Conservation (phyloP, 2,113 vertebrate species). For the Elaphurus davidianus region DNA sequence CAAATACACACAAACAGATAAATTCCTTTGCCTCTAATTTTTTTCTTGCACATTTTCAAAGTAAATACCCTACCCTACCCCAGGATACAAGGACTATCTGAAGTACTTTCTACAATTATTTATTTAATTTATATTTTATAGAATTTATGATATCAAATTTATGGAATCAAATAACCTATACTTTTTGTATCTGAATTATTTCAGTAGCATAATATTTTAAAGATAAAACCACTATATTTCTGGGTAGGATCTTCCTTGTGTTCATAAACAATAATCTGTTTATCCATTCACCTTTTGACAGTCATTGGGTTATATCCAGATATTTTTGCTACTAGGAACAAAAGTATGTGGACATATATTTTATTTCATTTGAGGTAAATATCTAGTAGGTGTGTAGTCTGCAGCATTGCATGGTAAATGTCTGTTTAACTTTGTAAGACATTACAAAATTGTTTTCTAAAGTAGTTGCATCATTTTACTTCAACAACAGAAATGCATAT, state of each 20-base stretch:
- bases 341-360: not conserved
- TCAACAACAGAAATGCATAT: not conserved
- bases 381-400: rapidly evolving
- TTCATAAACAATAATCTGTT: not conserved
- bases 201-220: not conserved
- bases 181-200: not conserved
- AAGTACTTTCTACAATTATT: not conserved
- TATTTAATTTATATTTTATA: not conserved
- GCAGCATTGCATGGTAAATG: not conserved
- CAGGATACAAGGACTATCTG: not conserved
- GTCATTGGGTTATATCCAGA: not conserved
- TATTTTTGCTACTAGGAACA: not conserved
- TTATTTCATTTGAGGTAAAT: not conserved
- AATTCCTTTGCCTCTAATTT: not conserved
- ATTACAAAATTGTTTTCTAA: not conserved
- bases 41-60: not conserved
- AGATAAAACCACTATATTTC: not conserved
- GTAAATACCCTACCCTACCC: rapidly evolving
- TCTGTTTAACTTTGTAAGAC: not conserved
- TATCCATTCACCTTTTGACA: not conserved
- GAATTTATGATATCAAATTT: not conserved
- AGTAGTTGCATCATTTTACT: not conserved
- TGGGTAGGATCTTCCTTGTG: not conserved
- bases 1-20: not conserved
- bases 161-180: not conserved